phyloP scores from a whole-genome alignment of 1,140 invertebrate species.

The Ceratosolen solmsi region DNA sequence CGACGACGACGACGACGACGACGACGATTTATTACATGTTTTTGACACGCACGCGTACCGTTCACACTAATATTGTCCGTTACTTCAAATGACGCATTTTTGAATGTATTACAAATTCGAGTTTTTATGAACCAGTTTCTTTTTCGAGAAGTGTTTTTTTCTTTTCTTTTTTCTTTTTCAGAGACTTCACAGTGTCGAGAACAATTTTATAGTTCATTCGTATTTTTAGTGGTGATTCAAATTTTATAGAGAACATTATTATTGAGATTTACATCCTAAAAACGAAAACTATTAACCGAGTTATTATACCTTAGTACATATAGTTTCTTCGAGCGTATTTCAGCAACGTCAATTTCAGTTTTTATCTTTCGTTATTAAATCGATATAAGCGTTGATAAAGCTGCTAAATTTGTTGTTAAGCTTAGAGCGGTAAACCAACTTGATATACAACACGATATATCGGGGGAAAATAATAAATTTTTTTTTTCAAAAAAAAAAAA shows the following conservation, averaged over 20 bases:
- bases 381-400: background rate
- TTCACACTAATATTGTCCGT: background rate
- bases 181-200: background rate
- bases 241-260: conserved; percentile 5
- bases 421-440: too few species aligned
- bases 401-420: too few species aligned
- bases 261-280: background rate
- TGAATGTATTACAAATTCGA: background rate
- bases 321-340: background rate
- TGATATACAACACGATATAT: too few species aligned
- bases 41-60: background rate
- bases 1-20: too few species aligned
- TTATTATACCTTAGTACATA: background rate
- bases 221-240: conserved; percentile 3
- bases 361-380: background rate
- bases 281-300: too few species aligned
- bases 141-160: background rate
- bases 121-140: background rate
- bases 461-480: too few species aligned
- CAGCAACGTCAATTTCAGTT: background rate
- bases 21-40: conserved; percentile 11
- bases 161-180: background rate
- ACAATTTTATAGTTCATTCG: background rate
- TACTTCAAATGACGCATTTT: background rate
- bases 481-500: too few species aligned